Evolutionary conservation across 2,113 vertebrate genomes (phyloP).

Genomic region (Emydocephalus ijimae): DNA sequence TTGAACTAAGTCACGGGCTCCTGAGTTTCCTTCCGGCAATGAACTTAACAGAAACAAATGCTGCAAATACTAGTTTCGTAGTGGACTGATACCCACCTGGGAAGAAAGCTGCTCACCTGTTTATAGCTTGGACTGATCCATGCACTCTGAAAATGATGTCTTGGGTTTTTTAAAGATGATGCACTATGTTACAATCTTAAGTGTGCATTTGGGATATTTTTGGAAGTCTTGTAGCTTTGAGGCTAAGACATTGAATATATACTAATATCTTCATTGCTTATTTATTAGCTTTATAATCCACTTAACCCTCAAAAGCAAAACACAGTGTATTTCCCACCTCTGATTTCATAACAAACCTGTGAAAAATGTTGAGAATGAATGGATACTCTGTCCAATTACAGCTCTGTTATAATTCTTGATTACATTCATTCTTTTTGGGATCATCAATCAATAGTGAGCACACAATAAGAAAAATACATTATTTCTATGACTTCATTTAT

Average conservation of each 20-base stretch:
- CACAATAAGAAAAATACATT: not conserved
- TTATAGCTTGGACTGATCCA: not conserved
- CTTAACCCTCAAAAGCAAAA: not conserved
- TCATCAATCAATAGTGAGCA: not conserved
- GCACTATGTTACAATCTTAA: not conserved
- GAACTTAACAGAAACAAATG: constrained; percentile 8
- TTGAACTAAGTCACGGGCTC: too few relatives aligned
- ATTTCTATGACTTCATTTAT: not conserved
- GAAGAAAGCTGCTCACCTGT: not conserved
- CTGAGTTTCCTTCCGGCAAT: too few relatives aligned
- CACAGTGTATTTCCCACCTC: not conserved
- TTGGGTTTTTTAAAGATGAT: not conserved
- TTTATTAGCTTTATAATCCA: not conserved
- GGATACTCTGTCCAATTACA: not conserved
- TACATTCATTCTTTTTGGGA: not conserved
- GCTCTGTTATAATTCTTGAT: not conserved
- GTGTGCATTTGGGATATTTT: not conserved
- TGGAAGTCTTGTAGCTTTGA: not conserved
- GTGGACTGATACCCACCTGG: not conserved
- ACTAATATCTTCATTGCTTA: not conserved
- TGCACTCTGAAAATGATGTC: not conserved
- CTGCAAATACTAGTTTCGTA: constrained; percentile 3
- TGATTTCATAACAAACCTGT: not conserved
- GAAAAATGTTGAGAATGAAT: not conserved
- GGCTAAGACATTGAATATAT: not conserved